Conservation (phyloP, 2,888 invertebrate species). For the Synanthedon formicaeformis region DNA sequence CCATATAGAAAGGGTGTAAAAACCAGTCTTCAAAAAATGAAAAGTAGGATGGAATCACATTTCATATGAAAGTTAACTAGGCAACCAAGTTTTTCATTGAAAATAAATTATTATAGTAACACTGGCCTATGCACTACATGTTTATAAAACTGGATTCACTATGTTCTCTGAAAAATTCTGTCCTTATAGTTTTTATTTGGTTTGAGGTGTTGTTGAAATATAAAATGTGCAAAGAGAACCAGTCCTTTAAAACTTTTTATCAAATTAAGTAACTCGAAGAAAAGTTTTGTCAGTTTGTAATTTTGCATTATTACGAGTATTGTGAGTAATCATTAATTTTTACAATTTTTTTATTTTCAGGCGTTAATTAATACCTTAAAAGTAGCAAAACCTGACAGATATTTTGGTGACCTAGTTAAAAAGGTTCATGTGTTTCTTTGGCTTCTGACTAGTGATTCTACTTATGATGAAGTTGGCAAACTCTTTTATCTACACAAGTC, state of each 20-base stretch:
- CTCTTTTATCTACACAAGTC: conserved; percentile 53
- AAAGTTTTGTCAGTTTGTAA: too few species aligned
- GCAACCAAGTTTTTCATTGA: too few species aligned
- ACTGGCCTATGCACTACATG: too few species aligned
- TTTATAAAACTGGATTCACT: too few species aligned
- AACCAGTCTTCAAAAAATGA: too few species aligned
- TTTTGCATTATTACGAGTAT: neutral
- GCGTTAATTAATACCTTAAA: conserved; percentile 35
- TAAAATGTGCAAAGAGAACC: neutral
- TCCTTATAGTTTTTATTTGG: too few species aligned
- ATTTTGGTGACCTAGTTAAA: conserved; percentile 37
- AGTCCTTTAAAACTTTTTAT: neutral
- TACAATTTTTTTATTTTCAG: conserved; percentile 26
- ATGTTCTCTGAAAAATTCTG: too few species aligned
- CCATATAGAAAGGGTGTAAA: too few species aligned
- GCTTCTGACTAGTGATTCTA: conserved; percentile 41
- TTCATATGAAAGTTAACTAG: too few species aligned
- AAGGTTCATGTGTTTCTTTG: conserved; percentile 56
- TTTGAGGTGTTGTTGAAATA: neutral
- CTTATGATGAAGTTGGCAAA: conserved; percentile 45
- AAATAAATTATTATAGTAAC: too few species aligned
- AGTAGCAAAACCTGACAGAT: conserved; percentile 17
- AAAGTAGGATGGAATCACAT: too few species aligned
- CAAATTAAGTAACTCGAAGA: neutral
- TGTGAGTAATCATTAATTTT: neutral